Conservation (phyloP, 1,140 invertebrate species). For the Brachionus paranguensis region DNA sequence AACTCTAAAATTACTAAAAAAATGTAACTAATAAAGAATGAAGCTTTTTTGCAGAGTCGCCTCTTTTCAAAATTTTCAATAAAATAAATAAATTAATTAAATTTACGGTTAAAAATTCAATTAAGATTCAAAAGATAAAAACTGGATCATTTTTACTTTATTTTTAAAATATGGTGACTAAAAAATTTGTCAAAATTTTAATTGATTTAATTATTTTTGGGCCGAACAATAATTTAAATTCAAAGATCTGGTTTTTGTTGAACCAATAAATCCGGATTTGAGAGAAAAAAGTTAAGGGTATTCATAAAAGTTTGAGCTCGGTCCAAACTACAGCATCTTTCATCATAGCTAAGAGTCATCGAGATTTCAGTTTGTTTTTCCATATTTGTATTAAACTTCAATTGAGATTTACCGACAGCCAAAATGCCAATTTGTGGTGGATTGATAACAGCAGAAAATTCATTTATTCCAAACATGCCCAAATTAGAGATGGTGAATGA, state of each 20-base stretch:
- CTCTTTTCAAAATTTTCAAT: no score
- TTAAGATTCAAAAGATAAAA: no score
- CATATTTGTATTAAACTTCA: slow-evolving; percentile 11
- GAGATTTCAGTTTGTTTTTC: not conserved
- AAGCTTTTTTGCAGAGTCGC: no score
- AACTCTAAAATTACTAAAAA: no score
- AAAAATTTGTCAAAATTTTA: not conserved
- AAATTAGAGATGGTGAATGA: slow-evolving; percentile 76
- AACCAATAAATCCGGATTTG: slow-evolving; percentile 23
- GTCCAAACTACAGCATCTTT: not conserved
- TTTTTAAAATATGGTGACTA: not conserved
- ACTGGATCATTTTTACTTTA: not conserved
- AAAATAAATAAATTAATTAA: no score
- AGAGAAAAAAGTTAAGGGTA: slow-evolving; percentile 8
- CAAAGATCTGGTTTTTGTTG: not conserved
- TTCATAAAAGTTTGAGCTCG: slow-evolving; percentile 16
- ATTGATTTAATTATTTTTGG: not conserved
- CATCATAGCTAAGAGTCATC: slow-evolving; percentile 32
- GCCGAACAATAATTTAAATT: not conserved
- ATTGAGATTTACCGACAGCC: slow-evolving; percentile 28
- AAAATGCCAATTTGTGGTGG: slow-evolving; percentile 61
- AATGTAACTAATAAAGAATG: no score
- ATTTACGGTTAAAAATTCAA: no score
- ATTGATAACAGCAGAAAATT: slow-evolving; percentile 66
- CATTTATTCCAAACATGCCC: slow-evolving; percentile 87